These are phyloP conservation scores for Thamnophis elegans DNA, from an alignment of 2,797 vertebrate species.

Conservation along the genomic window DNA sequence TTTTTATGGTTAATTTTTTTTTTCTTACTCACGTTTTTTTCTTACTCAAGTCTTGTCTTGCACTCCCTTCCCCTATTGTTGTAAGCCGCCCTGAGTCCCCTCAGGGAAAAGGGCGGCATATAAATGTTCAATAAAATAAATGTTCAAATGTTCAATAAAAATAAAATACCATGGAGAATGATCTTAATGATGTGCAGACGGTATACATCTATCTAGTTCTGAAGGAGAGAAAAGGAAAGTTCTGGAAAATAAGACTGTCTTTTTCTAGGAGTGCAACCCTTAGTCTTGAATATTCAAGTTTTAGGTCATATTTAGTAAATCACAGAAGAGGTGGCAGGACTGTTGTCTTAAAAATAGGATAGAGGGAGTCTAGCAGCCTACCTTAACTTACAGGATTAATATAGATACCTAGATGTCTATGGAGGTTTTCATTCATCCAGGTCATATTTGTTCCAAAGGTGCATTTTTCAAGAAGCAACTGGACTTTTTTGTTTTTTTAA, in stretches of 20 bases:
- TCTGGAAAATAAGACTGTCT: background rate
- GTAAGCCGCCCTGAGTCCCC: too few species aligned
- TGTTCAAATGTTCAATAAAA: too few species aligned
- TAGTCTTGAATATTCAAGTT: background rate
- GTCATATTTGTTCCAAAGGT: too few species aligned
- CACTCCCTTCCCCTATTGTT: too few species aligned
- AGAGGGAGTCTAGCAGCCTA: background rate
- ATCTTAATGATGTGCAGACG: background rate
- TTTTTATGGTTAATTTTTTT: too few species aligned
- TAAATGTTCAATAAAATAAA: too few species aligned
- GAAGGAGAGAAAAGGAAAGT: background rate
- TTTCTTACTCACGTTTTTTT: too few species aligned
- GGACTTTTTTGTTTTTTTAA: too few species aligned
- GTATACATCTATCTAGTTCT: background rate
- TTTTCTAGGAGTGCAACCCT: background rate
- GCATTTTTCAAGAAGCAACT: too few species aligned
- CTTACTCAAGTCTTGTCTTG: too few species aligned
- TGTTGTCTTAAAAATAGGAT: background rate
- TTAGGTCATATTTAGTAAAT: background rate
- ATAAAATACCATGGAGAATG: background rate
- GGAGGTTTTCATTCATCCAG: too few species aligned
- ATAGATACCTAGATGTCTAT: background rate
- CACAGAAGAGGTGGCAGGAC: background rate
- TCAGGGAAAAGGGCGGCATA: too few species aligned
- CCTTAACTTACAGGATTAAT: background rate